A percentile compares a stretch with the other conserved stretches of the same genome.
These are phyloP conservation scores for Leptopilina drosophilae DNA, from an alignment of 2,888 invertebrate species.

Conservation along the genomic window DNA sequence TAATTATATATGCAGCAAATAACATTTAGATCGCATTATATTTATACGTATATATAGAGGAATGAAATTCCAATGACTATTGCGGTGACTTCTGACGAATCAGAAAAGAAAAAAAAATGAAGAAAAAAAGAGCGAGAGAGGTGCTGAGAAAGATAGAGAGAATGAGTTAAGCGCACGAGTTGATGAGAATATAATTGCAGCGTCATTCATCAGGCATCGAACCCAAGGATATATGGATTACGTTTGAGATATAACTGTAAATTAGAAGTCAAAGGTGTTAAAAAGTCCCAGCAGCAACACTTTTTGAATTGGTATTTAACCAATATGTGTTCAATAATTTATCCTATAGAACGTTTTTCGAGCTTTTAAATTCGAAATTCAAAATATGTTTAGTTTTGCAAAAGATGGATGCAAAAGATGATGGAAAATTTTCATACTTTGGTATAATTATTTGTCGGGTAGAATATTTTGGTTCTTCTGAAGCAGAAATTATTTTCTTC, in stretches of 20 bases:
- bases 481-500: too few relatives aligned
- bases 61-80: slow-evolving; percentile 6
- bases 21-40: slow-evolving; percentile 3
- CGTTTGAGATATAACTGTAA: slow-evolving; percentile 33
- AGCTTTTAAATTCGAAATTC: too few relatives aligned
- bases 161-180: slow-evolving; percentile 46
- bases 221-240: slow-evolving; percentile 40
- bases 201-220: slow-evolving; percentile 69
- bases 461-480: too few relatives aligned
- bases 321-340: slow-evolving; percentile 18
- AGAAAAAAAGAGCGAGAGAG: slow-evolving; percentile 4
- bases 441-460: too few relatives aligned
- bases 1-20: not conserved
- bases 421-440: too few relatives aligned
- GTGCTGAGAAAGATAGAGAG: slow-evolving; percentile 47
- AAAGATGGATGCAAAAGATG: too few relatives aligned
- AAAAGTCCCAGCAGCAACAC: slow-evolving; percentile 9
- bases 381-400: too few relatives aligned
- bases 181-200: slow-evolving; percentile 64
- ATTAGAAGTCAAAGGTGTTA: slow-evolving; percentile 32
- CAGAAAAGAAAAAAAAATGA: slow-evolving; percentile 19
- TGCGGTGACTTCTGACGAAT: slow-evolving; percentile 45
- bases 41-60: too few relatives aligned
- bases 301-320: not conserved
- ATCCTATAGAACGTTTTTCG: too few relatives aligned